Percentiles rank a stretch among this genome's conserved stretches.
Conservation (phyloP, 2,797 vertebrate genomes). For the Serranus cabrilla region DNA sequence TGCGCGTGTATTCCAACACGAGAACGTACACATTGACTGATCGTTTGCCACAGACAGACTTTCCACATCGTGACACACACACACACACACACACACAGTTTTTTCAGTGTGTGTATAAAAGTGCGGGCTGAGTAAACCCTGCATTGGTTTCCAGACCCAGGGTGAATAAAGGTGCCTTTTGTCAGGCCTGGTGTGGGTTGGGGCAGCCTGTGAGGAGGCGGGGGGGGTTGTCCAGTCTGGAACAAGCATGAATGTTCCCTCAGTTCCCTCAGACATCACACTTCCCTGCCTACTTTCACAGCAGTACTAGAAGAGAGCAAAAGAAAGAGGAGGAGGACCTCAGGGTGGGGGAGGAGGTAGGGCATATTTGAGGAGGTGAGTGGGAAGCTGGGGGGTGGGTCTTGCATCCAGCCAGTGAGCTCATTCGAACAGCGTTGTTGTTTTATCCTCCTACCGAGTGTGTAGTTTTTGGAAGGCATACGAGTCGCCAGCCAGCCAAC, state of each 20-base stretch:
- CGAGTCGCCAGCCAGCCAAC: constrained; percentile 79
- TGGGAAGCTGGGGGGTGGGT: constrained; percentile 93
- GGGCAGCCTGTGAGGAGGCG: constrained; percentile 63
- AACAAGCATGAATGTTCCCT: constrained; percentile 92
- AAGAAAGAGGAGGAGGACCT: constrained; percentile 66
- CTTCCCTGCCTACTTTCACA: constrained; percentile 87
- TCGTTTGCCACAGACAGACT: constrained; percentile 76
- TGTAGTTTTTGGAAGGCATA: constrained; percentile 94
- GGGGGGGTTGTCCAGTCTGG: constrained; percentile 85
- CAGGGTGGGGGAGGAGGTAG: constrained; percentile 67
- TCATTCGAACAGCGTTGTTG: constrained; percentile 94
- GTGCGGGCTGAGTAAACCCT: constrained; percentile 78
- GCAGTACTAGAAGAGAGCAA: constrained; percentile 70
- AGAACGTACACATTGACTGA: constrained; percentile 65
- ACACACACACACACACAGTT: neutral
- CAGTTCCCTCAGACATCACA: constrained; percentile 90
- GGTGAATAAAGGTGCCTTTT: constrained; percentile 97
- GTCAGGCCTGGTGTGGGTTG: constrained; percentile 82
- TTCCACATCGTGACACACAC: constrained; percentile 64
- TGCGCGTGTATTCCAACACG: constrained; percentile 56
- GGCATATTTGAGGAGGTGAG: constrained; percentile 77
- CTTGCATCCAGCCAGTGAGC: constrained; percentile 94
- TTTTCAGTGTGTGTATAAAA: constrained; percentile 46
- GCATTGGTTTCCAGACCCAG: constrained; percentile 77
- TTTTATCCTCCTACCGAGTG: constrained; percentile 84